A percentile compares a stretch with the other conserved stretches of the same genome.
These are phyloP conservation scores for Ceratotherium simum DNA, from an alignment of 2,113 vertebrate species.

Conservation along the genomic window DNA sequence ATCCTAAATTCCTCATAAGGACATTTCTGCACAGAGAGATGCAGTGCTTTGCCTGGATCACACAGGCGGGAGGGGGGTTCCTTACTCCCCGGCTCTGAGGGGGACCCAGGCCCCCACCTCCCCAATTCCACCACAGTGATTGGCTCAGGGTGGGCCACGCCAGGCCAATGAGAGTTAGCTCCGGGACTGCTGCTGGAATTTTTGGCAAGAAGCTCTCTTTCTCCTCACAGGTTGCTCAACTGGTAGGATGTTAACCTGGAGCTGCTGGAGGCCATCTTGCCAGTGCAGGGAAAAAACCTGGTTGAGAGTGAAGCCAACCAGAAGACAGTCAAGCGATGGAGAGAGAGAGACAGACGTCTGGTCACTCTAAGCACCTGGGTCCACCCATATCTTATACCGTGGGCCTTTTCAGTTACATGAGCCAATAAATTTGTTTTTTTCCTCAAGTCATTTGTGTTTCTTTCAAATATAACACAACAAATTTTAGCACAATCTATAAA, in stretches of 20 bases:
- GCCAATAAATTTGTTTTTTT: background rate
- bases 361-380: background rate
- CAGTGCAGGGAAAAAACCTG: background rate
- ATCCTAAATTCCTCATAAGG: background rate
- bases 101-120: background rate
- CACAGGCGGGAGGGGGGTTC: background rate
- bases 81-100: background rate
- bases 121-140: background rate
- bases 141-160: background rate
- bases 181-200: background rate
- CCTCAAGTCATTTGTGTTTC: conserved; percentile 7
- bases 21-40: background rate
- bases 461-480: background rate
- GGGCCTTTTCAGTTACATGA: background rate
- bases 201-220: background rate
- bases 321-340: background rate
- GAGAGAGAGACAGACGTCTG: background rate
- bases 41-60: background rate
- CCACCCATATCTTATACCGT: background rate
- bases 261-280: background rate
- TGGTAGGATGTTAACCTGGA: background rate
- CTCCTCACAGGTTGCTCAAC: background rate
- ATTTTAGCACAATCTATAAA: background rate
- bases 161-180: background rate
- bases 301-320: background rate